Evolutionary conservation across 2,888 invertebrate genomes (phyloP).

Genomic region (Pedicia rivosa): DNA sequence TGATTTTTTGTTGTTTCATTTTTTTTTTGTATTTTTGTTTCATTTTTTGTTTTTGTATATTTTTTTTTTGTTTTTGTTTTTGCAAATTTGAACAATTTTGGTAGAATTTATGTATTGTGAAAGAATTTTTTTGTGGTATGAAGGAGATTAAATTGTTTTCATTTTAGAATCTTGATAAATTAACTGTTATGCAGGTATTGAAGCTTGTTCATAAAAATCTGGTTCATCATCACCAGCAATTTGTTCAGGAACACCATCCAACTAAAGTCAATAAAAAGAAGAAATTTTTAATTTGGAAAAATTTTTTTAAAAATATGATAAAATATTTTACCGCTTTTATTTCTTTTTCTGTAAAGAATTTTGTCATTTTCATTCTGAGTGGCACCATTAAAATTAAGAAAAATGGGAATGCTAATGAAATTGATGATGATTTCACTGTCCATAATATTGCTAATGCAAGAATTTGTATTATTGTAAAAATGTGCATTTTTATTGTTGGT

Average conservation of each 20-base stretch:
- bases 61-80: no score
- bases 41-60: no score
- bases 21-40: no score
- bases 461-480: conserved; percentile 76
- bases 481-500: conserved; percentile 79
- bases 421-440: conserved; percentile 76
- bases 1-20: no score
- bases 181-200: conserved; percentile 50
- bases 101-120: no score
- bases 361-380: conserved; percentile 53
- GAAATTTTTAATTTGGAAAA: conserved; percentile 3
- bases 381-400: conserved; percentile 87
- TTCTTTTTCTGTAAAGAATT: conserved; percentile 64
- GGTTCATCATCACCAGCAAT: conserved; percentile 75
- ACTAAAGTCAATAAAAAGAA: conserved; percentile 32
- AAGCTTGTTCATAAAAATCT: conserved; percentile 88
- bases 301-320: neutral
- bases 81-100: no score
- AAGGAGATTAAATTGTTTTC: no score
- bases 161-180: neutral
- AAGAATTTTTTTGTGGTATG: no score
- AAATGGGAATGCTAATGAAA: conserved; percentile 86
- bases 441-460: conserved; percentile 63
- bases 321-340: conserved; percentile 57
- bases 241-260: conserved; percentile 73